phyloP scores from a whole-genome alignment of 1,140 invertebrate genomes.

The Rhysida immarginata region DNA sequence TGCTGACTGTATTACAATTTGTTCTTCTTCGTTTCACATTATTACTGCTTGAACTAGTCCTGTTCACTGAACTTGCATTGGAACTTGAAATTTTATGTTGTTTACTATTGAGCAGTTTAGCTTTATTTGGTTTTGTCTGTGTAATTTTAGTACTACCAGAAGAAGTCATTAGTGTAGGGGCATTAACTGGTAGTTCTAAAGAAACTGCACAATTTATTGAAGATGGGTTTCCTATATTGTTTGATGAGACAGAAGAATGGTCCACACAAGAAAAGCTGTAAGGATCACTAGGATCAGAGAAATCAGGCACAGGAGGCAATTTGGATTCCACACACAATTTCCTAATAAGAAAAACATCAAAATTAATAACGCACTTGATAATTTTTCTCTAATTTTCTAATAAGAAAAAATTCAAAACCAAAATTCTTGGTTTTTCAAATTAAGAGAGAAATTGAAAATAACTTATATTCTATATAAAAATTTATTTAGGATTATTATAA shows the following conservation, averaged over 20 bases:
- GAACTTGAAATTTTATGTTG: not conserved
- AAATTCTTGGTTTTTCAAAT: too few relatives aligned
- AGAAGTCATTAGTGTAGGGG: not conserved
- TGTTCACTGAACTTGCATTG: not conserved
- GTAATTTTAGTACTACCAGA: not conserved
- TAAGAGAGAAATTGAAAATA: too few relatives aligned
- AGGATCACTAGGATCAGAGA: slow-evolving; percentile 11
- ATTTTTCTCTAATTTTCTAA: too few relatives aligned
- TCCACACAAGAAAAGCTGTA: slow-evolving; percentile 9
- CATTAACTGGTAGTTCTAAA: not conserved
- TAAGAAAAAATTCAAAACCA: too few relatives aligned
- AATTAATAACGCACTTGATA: too few relatives aligned
- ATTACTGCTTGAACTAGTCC: slow-evolving; percentile 1
- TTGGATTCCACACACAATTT: slow-evolving; percentile 11
- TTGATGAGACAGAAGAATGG: not conserved
- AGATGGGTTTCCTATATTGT: not conserved
- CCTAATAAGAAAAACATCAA: slow-evolving; percentile 5
- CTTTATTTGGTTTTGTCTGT: not conserved
- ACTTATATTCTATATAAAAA: too few relatives aligned
- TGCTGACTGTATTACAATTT: not conserved
- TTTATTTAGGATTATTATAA: too few relatives aligned
- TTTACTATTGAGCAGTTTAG: not conserved
- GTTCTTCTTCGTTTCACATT: slow-evolving; percentile 1
- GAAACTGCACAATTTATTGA: not conserved
- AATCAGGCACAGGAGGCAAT: slow-evolving; percentile 11